Evolutionary conservation across 2,888 invertebrate species (phyloP), one percentile per base, ranked within the genome.

Genomic region (Buathra laborator): DNA sequence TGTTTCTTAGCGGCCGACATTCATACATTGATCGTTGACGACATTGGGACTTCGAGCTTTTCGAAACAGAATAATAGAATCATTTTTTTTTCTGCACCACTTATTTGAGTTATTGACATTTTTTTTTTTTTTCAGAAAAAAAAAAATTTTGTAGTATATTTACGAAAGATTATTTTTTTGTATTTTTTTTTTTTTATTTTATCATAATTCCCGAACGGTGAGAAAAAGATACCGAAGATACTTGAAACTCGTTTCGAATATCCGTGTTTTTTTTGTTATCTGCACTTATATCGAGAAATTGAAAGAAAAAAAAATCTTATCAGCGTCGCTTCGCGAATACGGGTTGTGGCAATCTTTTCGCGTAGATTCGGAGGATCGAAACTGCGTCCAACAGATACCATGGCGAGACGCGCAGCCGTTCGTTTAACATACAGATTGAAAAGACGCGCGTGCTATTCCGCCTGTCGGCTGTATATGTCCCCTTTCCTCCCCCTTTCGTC

Each of bases 361-460:
- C 68, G 48, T 9, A n/a, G 16, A 16, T 68, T 32, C 48, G 64
- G 48, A n/a, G 29, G 48, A 56, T 56, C 9, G 56, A 56, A 56
- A 56, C 56, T 56, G 70, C 53, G 37, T 53, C 32, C 32, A 51
- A 9, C 32, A 5, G 32, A 53, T 53, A 53, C n/a, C 1, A 16
- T 5, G 53, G 56, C 12, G 32, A 32, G 70, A 10, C 70, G 14
- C 32, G 14, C 32, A n/a, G 70, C 51, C 37, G 53, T 70, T 70
- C 16, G 70, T 37, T 70, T 70, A 70, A 51, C 70, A 70, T 70
- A 70, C 70, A 70, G 53, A 70, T 70, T 70, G 70, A 70, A 70
- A 70, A 70, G 37, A 70, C 32, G n/a, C 70, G 29, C 70, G 70
- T 37, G 37, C 19, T 5, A 43, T 66, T 37, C 37, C 37, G 37